These are phyloP conservation scores for Bilobella aurantiaca DNA, from an alignment of 1,140 invertebrate genomes.

Conservation along the genomic window DNA sequence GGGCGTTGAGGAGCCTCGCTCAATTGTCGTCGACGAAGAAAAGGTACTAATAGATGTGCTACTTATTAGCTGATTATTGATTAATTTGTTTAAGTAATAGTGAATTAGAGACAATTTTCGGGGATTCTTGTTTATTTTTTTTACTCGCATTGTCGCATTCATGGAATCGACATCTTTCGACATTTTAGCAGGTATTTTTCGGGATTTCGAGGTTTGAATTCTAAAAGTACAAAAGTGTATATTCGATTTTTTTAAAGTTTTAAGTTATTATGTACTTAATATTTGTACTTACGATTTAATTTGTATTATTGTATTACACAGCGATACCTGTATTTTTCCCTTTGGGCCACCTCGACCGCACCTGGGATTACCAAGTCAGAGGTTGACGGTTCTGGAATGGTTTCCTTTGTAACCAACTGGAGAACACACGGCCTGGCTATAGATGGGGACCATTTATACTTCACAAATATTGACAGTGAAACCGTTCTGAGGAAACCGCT, in stretches of 20 bases:
- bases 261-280: neutral
- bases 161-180: too few species aligned
- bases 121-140: too few species aligned
- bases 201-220: neutral
- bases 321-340: neutral
- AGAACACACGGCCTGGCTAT: neutral
- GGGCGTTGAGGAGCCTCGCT: conserved; percentile 64
- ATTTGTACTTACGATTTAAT: neutral
- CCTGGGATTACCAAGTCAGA: neutral
- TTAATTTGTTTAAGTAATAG: too few species aligned
- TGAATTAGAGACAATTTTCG: too few species aligned
- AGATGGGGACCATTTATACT: neutral
- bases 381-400: neutral
- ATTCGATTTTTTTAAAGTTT: neutral
- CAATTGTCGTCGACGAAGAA: conserved; percentile 68
- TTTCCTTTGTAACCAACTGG: neutral
- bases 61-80: neutral
- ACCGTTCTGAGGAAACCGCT: neutral
- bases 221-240: too few species aligned
- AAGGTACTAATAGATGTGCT: neutral
- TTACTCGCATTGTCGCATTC: too few species aligned
- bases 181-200: too few species aligned
- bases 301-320: neutral
- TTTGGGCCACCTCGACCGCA: neutral
- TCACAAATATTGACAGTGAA: conserved; percentile 4